These are phyloP conservation scores for Lutjanus erythropterus DNA, from an alignment of 2,113 vertebrate species.

Conservation along the genomic window DNA sequence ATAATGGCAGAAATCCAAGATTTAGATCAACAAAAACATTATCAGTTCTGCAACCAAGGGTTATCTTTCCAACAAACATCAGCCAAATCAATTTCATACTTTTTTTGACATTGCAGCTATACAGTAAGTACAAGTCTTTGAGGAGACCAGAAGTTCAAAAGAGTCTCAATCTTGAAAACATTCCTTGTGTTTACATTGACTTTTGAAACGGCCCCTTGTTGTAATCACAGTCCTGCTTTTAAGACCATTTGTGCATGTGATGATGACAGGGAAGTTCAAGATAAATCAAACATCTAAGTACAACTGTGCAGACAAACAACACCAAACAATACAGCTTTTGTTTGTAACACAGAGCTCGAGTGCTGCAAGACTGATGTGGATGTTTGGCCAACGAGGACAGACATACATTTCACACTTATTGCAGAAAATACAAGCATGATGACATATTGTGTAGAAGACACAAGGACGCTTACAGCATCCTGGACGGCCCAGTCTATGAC, in stretches of 20 bases:
- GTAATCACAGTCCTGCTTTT: constrained; percentile 27
- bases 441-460: neutral
- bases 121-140: neutral
- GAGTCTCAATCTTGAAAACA: neutral
- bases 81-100: neutral
- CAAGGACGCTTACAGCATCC: neutral
- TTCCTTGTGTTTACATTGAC: constrained; percentile 18
- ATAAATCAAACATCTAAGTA: constrained; percentile 37
- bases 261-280: constrained; percentile 28
- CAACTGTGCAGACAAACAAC: constrained; percentile 13
- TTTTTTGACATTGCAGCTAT: neutral
- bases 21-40: neutral
- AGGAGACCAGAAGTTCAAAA: constrained; percentile 8
- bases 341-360: constrained; percentile 14
- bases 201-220: neutral
- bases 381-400: neutral
- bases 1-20: constrained; percentile 14
- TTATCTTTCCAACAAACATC: constrained; percentile 5
- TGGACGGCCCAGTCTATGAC: neutral
- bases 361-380: constrained; percentile 12
- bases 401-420: constrained; percentile 17
- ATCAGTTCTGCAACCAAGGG: neutral
- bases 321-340: constrained; percentile 40
- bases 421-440: neutral
- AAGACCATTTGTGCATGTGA: constrained; percentile 21